Evolutionary conservation across 1,140 invertebrate genomes (phyloP).

Genomic region (Nasonia giraulti): DNA sequence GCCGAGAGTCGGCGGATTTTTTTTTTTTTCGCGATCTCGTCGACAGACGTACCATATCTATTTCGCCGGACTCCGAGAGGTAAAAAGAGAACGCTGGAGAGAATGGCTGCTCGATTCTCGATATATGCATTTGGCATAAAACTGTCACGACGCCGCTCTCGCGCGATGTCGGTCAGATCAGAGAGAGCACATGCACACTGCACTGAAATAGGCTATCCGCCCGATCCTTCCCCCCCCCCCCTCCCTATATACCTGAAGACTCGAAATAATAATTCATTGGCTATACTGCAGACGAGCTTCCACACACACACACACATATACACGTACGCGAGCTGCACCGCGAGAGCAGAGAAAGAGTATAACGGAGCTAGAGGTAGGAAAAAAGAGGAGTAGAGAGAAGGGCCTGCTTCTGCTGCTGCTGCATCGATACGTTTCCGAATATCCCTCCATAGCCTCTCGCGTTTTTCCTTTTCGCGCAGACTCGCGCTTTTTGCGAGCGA

Average conservation of each 20-base stretch:
- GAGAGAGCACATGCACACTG: not conserved
- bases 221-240: no score
- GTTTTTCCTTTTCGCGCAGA: constrained; percentile 34
- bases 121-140: constrained; percentile 8
- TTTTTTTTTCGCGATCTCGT: not conserved
- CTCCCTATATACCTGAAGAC: not conserved
- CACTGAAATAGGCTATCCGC: constrained; percentile 5
- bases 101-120: not conserved
- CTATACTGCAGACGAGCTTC: not conserved
- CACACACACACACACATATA: not conserved
- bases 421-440: constrained; percentile 25
- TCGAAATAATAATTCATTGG: constrained; percentile 35
- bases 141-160: not conserved
- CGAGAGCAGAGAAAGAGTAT: constrained; percentile 43
- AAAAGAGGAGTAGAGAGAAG: not conserved
- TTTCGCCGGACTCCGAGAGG: not conserved
- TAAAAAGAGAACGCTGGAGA: not conserved
- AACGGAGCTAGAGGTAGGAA: constrained; percentile 49
- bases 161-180: not conserved
- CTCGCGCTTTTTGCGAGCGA: constrained; percentile 21
- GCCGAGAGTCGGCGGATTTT: not conserved
- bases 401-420: not conserved
- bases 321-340: constrained; percentile 51
- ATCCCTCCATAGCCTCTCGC: not conserved
- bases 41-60: not conserved